These are phyloP conservation scores for Rosalia funebris DNA, from an alignment of 2,888 invertebrate genomes.

Conservation along the genomic window DNA sequence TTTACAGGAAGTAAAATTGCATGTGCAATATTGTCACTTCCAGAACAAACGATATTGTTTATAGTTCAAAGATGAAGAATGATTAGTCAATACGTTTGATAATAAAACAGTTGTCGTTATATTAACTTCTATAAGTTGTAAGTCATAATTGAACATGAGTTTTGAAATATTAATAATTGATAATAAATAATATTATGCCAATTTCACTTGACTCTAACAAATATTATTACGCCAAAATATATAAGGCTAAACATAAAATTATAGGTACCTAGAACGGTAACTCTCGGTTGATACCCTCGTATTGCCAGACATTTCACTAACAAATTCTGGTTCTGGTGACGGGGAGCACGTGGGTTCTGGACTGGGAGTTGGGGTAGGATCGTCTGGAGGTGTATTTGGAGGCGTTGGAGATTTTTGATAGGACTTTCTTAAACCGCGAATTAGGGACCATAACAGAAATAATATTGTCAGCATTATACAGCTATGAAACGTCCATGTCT, in stretches of 20 bases:
- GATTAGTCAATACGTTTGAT: no score
- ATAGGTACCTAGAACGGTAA: constrained; percentile 55
- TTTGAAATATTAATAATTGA: no score
- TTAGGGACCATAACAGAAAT: constrained; percentile 72
- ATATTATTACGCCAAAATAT: no score
- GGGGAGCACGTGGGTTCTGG: constrained; percentile 54
- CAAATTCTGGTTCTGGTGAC: constrained; percentile 58
- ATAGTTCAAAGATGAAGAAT: no score
- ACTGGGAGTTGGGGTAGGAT: constrained; percentile 59
- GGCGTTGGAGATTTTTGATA: constrained; percentile 43
- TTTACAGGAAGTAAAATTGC: no score
- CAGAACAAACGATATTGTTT: no score
- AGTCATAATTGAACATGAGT: no score
- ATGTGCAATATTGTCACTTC: no score
- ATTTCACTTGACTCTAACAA: constrained; percentile 9
- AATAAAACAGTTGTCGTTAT: no score
- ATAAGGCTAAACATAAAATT: background rate
- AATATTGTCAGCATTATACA: constrained; percentile 71
- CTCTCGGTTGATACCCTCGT: constrained; percentile 57
- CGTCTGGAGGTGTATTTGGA: constrained; percentile 30
- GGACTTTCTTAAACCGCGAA: constrained; percentile 67
- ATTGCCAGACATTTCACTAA: constrained; percentile 55
- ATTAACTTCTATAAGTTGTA: no score
- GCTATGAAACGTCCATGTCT: constrained; percentile 25
- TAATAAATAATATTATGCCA: no score